Evolutionary conservation across 2,888 invertebrate species (phyloP).

Genomic region (Cynaeus angustus): DNA sequence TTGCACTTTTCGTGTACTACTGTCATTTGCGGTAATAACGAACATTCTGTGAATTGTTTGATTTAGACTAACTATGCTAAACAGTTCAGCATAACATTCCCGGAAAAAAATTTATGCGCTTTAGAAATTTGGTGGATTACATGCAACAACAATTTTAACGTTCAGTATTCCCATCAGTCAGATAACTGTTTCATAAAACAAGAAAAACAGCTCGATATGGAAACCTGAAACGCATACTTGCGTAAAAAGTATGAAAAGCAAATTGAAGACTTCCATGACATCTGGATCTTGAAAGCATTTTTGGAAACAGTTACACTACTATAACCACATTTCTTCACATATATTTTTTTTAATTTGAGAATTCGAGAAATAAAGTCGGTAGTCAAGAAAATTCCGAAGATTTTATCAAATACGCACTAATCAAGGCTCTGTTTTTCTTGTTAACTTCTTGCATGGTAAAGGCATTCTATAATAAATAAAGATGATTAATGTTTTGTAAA

Average conservation of each 20-base stretch:
- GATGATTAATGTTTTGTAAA: slow-evolving; percentile 11
- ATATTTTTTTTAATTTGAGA: too few relatives aligned
- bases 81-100: slow-evolving; percentile 17
- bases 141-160: slow-evolving; percentile 26
- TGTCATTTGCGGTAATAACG: slow-evolving; percentile 5
- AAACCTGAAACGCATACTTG: slow-evolving; percentile 17
- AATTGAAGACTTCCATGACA: slow-evolving; percentile 3
- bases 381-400: not conserved
- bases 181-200: slow-evolving; percentile 42
- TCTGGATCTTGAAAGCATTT: slow-evolving; percentile 14
- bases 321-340: not conserved
- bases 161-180: slow-evolving; percentile 17
- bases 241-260: slow-evolving; percentile 16
- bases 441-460: not conserved
- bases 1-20: not conserved
- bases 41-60: not conserved
- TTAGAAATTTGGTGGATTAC: slow-evolving; percentile 26
- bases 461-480: slow-evolving; percentile 15
- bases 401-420: not conserved
- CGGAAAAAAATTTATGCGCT: slow-evolving; percentile 9
- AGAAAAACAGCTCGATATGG: slow-evolving; percentile 36
- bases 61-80: not conserved
- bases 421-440: not conserved
- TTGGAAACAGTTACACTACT: slow-evolving; percentile 21
- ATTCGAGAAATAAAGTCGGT: too few relatives aligned